A percentile compares a stretch with the other conserved stretches of the same genome.
Conservation (phyloP, 2,113 vertebrate species). For the Pseudonaja textilis region DNA sequence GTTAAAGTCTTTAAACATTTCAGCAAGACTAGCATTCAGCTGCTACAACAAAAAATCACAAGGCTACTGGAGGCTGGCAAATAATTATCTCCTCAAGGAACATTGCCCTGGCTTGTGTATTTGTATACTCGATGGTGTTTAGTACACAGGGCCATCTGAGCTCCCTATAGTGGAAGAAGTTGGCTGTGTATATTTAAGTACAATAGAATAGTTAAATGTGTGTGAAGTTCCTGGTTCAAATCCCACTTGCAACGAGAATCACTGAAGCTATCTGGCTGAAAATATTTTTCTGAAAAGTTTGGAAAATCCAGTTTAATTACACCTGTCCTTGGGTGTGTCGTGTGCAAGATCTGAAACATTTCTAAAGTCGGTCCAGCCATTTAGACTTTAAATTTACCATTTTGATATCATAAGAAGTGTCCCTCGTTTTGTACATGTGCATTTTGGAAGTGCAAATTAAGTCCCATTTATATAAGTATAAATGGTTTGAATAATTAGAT, state of each 20-base stretch:
- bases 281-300: background rate
- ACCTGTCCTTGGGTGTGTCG: background rate
- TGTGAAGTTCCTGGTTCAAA: background rate
- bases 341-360: background rate
- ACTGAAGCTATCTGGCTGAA: background rate
- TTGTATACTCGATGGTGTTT: background rate
- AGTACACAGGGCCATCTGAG: rapidly evolving
- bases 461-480: background rate
- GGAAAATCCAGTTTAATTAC: background rate
- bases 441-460: background rate
- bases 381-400: background rate
- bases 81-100: background rate
- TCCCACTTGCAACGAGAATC: background rate
- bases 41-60: background rate
- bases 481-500: background rate
- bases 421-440: background rate
- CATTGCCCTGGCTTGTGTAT: background rate
- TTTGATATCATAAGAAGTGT: background rate
- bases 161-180: background rate
- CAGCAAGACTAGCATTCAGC: conserved; percentile 21
- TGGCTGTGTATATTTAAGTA: background rate
- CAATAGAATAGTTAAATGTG: background rate
- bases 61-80: background rate
- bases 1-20: conserved; percentile 13
- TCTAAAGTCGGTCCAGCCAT: background rate